phyloP scores from a whole-genome alignment of 2,888 invertebrate genomes.

The Minunthozetes semirufus region DNA sequence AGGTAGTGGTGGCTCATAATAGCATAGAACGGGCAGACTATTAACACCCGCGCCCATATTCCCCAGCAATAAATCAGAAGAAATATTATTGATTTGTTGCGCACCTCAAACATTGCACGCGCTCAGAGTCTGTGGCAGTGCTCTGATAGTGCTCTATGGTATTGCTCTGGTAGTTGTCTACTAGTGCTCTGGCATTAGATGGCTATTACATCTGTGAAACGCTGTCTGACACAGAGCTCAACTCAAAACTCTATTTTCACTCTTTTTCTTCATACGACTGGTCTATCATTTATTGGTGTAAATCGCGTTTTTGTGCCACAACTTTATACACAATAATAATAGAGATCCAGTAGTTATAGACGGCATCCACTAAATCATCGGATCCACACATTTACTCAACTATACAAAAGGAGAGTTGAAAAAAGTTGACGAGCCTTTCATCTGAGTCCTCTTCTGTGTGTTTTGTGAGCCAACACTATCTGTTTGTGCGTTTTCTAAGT shows the following conservation, averaged over 20 bases:
- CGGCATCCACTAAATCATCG: not conserved
- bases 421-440: not conserved
- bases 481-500: no score
- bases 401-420: not conserved
- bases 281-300: constrained; percentile 10
- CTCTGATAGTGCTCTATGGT: no score
- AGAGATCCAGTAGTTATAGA: not conserved
- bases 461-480: not conserved
- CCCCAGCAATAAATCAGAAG: constrained; percentile 23
- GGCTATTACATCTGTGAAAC: not conserved
- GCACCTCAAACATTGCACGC: constrained; percentile 29
- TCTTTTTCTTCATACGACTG: not conserved
- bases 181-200: not conserved
- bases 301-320: not conserved
- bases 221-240: not conserved
- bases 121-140: not conserved
- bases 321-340: not conserved
- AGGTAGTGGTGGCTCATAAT: constrained; percentile 12
- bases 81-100: constrained; percentile 31
- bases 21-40: not conserved
- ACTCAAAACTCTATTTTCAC: not conserved
- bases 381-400: not conserved
- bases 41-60: constrained; percentile 29
- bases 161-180: not conserved
- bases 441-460: not conserved